Base-by-base conservation (phyloP, 2,888 invertebrate species). In the Sympetrum striolatum region DNA sequence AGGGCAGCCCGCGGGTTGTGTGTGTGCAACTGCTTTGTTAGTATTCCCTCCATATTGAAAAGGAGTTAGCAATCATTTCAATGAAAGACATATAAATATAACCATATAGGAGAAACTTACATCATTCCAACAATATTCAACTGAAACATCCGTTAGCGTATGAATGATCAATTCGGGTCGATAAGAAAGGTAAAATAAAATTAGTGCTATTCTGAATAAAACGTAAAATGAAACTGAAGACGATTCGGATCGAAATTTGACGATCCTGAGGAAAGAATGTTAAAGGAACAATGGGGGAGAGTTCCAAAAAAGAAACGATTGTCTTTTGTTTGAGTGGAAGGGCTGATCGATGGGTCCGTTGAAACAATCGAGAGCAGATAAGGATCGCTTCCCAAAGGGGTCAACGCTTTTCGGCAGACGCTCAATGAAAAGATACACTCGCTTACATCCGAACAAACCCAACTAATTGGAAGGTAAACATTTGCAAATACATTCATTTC, bases 321-420 rank as follows among this genome's bases (percentile, higher is more conserved):
- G 64, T 18, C n/a, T 22, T 22, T 8, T 64, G n/a, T 60, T 6
- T 60, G 60, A 15, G 60, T 5, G 60, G 0, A 15, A 18, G 18
- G n/a, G 80, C 82, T 82, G 82, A 82, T 82, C 48, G 82, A 82
- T 82, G 82, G 58, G 31, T 25, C 82, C 82, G 82, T 53, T 82
- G 82, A 82, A 82, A 82, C 82, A 82, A 82, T 82, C 82, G 82
- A 53, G 82, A 82, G 53, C 53, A 48, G 82, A 82, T 82, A 82
- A 53, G 31, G 82, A 82, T 82, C 82, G 58, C 31, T 15, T 18
- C 25, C 58, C 31, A 25, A 25, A 39, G 48, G n/a, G 48, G 48
- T 44, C n/a, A n/a, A 25, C 25, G 53, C 53, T 82, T 82, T 81
- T 81, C 81, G 81, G 44, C 81, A 31, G 39, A 39, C 39, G 39